A percentile compares a stretch with the other conserved stretches of the same genome.
Evolutionary conservation across 2,888 invertebrate species (phyloP).

Genomic region (Pristionchus mayeri): DNA sequence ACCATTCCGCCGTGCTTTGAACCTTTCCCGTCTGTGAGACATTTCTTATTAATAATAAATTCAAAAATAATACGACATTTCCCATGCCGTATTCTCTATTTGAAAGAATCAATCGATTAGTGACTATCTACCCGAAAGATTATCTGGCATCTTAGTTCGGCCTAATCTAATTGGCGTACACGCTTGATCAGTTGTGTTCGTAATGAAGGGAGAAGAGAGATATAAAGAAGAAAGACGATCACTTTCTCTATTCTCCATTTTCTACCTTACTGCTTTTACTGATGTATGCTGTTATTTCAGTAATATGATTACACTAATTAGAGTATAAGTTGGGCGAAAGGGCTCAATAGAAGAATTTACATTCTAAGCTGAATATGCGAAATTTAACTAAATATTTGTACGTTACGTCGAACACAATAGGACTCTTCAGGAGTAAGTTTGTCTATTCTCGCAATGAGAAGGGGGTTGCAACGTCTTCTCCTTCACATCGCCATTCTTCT

Average conservation of each 20-base stretch:
- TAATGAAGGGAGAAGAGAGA: slow-evolving; percentile 3
- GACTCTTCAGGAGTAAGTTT: not conserved
- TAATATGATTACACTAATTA: too few species aligned
- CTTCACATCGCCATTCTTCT: not conserved
- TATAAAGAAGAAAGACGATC: slow-evolving; percentile 1
- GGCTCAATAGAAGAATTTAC: too few species aligned
- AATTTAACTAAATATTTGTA: too few species aligned
- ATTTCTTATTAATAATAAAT: not conserved
- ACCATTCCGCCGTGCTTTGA: slow-evolving; percentile 1
- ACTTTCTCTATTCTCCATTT: slow-evolving; percentile 5
- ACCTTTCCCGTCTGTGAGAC: not conserved
- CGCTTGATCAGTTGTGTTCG: slow-evolving; percentile 39
- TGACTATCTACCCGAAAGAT: not conserved
- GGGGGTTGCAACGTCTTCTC: slow-evolving; percentile 30
- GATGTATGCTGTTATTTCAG: too few species aligned
- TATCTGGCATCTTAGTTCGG: not conserved
- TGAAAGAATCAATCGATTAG: not conserved
- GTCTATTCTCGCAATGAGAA: not conserved
- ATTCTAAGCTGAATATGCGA: too few species aligned
- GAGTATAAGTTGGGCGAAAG: too few species aligned
- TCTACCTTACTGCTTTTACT: not conserved
- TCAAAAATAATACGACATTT: too few species aligned
- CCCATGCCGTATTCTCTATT: not conserved
- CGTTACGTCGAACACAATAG: too few species aligned
- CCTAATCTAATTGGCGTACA: slow-evolving; percentile 36